Conservation (phyloP, 1,140 invertebrate species). For the Penaeus indicus region DNA sequence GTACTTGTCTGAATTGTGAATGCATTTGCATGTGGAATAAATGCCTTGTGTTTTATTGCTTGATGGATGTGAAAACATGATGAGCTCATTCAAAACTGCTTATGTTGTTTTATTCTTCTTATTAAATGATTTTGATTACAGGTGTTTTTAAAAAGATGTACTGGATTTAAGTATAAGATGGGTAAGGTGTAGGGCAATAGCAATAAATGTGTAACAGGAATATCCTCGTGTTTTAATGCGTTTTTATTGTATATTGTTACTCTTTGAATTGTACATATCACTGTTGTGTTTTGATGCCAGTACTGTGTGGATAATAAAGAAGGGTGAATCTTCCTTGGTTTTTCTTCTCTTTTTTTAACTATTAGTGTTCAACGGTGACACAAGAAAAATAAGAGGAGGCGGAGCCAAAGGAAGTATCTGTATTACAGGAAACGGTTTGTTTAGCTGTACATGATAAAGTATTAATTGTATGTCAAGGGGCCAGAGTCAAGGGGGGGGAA, state of each 20-base stretch:
- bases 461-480: background rate
- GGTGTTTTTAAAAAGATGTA: conserved; percentile 13
- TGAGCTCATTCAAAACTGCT: conserved; percentile 35
- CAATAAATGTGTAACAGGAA: background rate
- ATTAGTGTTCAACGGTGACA: no score
- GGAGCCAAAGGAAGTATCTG: background rate
- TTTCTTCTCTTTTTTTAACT: conserved; percentile 9
- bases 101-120: conserved; percentile 53
- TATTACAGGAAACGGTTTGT: background rate
- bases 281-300: background rate
- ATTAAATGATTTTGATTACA: conserved; percentile 14
- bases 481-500: background rate
- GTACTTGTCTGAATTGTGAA: background rate
- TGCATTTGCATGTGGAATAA: background rate
- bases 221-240: background rate
- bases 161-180: background rate
- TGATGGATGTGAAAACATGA: conserved; percentile 29
- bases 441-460: background rate
- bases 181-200: no score
- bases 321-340: conserved; percentile 3
- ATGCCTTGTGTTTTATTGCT: background rate
- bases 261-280: background rate
- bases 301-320: background rate
- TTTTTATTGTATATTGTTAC: background rate
- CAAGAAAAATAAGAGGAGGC: background rate